Conservation (phyloP, 2,797 vertebrate genomes). For the Sardinella longiceps region DNA sequence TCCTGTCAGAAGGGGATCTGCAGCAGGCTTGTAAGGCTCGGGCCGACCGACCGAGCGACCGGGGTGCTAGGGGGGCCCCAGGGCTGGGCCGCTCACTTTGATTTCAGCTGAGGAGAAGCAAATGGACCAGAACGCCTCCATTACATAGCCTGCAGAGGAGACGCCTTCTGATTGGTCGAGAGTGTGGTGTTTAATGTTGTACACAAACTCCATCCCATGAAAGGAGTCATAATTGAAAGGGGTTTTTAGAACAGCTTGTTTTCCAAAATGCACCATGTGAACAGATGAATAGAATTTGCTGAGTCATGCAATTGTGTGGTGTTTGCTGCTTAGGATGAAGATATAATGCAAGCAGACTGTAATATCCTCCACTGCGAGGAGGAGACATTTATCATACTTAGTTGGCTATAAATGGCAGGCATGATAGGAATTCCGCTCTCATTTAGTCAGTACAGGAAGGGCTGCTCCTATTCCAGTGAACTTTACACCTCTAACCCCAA, state of each 20-base stretch:
- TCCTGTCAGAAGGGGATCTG: constrained; percentile 67
- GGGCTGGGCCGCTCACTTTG: constrained; percentile 68
- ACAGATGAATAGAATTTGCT: not conserved
- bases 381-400: not conserved
- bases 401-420: not conserved
- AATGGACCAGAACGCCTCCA: constrained; percentile 59
- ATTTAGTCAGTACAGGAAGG: not conserved
- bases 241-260: not conserved
- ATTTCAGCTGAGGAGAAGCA: constrained; percentile 69
- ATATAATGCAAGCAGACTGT: not conserved
- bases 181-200: constrained; percentile 23
- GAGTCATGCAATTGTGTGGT: not conserved
- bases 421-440: not conserved
- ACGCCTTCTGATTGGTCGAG: not conserved
- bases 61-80: constrained; percentile 68
- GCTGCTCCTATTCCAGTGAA: not conserved
- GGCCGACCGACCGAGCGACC: no score
- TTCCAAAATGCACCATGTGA: not conserved
- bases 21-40: constrained; percentile 36
- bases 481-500: constrained; percentile 42
- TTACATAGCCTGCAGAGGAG: constrained; percentile 4
- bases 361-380: not conserved
- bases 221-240: not conserved
- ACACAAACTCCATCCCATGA: constrained; percentile 13
- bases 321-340: not conserved